Conservation (phyloP, 2,113 vertebrate genomes). For the Phoenicopterus ruber region DNA sequence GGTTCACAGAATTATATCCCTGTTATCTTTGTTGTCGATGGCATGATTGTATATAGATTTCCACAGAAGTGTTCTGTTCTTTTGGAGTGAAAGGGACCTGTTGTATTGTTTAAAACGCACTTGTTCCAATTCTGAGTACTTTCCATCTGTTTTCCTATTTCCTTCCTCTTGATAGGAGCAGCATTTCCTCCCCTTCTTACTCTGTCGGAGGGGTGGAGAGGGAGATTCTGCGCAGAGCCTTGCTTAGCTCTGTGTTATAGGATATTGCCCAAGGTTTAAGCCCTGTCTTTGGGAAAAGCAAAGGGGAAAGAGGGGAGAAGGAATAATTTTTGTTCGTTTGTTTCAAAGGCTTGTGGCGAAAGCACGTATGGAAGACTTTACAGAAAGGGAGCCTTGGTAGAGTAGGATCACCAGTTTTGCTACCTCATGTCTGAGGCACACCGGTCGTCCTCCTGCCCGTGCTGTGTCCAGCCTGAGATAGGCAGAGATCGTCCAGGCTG, state of each 20-base stretch:
- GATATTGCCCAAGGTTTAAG: not conserved
- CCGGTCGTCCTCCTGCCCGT: too few relatives aligned
- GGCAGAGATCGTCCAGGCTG: not conserved
- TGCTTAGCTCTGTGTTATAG: not conserved
- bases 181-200: conserved; percentile 50
- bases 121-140: conserved; percentile 73
- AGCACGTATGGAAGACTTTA: not conserved
- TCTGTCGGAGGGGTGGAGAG: not conserved
- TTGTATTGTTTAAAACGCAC: conserved; percentile 74
- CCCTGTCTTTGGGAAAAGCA: not conserved
- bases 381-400: not conserved
- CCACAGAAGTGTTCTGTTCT: conserved; percentile 60
- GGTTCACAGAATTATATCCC: conserved; percentile 87
- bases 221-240: not conserved
- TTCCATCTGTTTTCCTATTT: conserved; percentile 85
- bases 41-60: conserved; percentile 73
- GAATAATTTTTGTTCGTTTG: not conserved
- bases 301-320: not conserved
- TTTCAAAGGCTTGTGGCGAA: not conserved
- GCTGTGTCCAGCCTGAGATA: accelerated
- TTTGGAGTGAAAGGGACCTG: conserved; percentile 70
- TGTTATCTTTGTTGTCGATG: conserved; percentile 78
- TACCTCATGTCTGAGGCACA: too few relatives aligned
- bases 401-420: not conserved
- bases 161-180: conserved; percentile 78